Evolutionary conservation across 23 tunicate genomes (phyloP).

Genomic region (Halocynthia roretzi): DNA sequence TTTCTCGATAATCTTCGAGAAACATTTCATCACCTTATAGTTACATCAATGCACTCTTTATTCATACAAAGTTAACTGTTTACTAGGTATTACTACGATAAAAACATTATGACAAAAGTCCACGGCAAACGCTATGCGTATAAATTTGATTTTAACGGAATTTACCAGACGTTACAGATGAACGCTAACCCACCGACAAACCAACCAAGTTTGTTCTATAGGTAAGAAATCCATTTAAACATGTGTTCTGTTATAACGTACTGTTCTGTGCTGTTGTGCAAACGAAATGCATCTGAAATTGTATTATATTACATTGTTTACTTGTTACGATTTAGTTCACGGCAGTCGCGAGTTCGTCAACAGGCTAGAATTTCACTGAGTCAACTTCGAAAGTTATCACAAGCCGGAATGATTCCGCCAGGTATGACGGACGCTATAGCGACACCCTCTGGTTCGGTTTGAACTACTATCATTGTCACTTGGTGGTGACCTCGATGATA

Average conservation of each 20-base stretch:
- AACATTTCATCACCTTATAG: neutral
- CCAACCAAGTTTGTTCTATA: slow-evolving; percentile 89
- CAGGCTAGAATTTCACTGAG: slow-evolving; percentile 84
- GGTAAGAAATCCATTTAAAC: slow-evolving; percentile 26
- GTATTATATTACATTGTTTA: too few relatives aligned
- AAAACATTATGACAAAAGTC: slow-evolving; percentile 97
- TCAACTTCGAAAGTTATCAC: slow-evolving; percentile 73
- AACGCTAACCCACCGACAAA: slow-evolving; percentile 95
- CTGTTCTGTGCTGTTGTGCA: too few relatives aligned
- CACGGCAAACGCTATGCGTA: slow-evolving; percentile 99
- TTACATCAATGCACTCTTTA: slow-evolving; percentile 1
- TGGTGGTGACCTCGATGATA: too few relatives aligned
- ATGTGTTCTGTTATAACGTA: too few relatives aligned
- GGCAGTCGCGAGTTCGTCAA: slow-evolving; percentile 95
- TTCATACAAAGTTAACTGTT: neutral
- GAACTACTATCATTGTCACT: too few relatives aligned
- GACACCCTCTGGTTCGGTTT: slow-evolving; percentile 3
- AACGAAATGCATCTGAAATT: too few relatives aligned
- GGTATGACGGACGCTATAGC: slow-evolving; percentile 92
- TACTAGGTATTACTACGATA: slow-evolving; percentile 95
- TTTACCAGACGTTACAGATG: slow-evolving; percentile 85
- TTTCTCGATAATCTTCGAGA: neutral
- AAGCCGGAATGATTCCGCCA: slow-evolving; percentile 95
- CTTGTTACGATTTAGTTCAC: slow-evolving; percentile 40
- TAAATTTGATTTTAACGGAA: slow-evolving; percentile 95